Evolutionary conservation across 2,797 vertebrate species (phyloP).

Genomic region (Silurus aristotelis): DNA sequence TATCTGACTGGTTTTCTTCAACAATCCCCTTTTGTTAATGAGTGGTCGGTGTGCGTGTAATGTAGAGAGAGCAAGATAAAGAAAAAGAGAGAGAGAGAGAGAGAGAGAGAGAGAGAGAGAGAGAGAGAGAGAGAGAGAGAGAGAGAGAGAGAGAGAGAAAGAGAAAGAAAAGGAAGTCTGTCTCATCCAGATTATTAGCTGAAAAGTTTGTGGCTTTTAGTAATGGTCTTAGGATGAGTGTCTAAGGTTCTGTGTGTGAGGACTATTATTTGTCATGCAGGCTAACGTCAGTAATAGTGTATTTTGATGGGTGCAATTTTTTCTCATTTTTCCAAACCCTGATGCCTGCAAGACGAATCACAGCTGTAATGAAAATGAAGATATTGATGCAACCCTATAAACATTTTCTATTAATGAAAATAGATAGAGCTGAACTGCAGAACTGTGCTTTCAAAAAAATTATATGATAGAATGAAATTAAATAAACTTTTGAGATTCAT

Average conservation of each 20-base stretch:
- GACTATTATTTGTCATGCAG: not conserved
- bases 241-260: not conserved
- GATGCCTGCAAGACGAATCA: not conserved
- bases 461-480: not conserved
- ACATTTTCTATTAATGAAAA: not conserved
- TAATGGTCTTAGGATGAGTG: conserved; percentile 1
- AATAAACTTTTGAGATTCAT: not conserved
- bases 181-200: conserved; percentile 11
- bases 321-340: not conserved
- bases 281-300: not conserved
- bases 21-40: conserved; percentile 13
- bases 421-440: not conserved
- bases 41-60: not conserved
- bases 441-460: not conserved
- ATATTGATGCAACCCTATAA: accelerated
- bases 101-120: not conserved
- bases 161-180: not conserved
- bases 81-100: not conserved
- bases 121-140: not conserved
- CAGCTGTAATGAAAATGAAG: not conserved
- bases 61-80: not conserved
- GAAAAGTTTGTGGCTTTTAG: conserved; percentile 1
- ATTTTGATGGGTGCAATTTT: not conserved
- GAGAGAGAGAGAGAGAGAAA: not conserved
- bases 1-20: not conserved